Evolutionary conservation across 1,140 invertebrate species (phyloP).

Genomic region (Yoshiicerus persimilis): DNA sequence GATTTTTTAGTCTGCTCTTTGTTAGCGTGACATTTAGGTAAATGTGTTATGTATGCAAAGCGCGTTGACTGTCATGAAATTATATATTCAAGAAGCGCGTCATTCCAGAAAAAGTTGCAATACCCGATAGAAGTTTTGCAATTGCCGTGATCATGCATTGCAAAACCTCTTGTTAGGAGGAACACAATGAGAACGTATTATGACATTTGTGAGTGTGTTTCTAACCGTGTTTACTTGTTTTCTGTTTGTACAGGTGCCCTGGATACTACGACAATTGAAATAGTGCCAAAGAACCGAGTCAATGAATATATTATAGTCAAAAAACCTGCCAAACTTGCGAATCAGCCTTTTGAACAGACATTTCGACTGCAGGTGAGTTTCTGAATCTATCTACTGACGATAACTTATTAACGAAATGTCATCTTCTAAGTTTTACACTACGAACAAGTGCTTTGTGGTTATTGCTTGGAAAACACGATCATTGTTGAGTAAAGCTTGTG

Average conservation of each 20-base stretch:
- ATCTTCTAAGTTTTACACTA: slow-evolving; percentile 5
- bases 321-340: slow-evolving; percentile 53
- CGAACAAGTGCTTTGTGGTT: neutral
- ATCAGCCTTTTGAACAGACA: slow-evolving; percentile 73
- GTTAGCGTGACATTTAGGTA: neutral
- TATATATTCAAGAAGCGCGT: neutral
- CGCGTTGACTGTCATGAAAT: neutral
- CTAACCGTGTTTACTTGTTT: neutral
- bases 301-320: slow-evolving; percentile 55
- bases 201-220: neutral
- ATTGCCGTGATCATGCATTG: neutral
- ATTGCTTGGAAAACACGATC: neutral
- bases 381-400: neutral
- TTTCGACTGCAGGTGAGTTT: slow-evolving; percentile 65
- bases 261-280: slow-evolving; percentile 60
- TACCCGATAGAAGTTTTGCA: neutral
- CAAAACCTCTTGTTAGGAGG: neutral
- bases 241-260: slow-evolving; percentile 55
- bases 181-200: neutral
- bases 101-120: neutral
- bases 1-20: neutral
- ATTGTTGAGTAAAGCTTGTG: neutral
- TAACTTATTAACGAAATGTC: neutral
- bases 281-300: slow-evolving; percentile 64
- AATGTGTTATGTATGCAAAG: no score